phyloP scores from a whole-genome alignment of 2,797 vertebrate genomes.

The Clamator glandarius region DNA sequence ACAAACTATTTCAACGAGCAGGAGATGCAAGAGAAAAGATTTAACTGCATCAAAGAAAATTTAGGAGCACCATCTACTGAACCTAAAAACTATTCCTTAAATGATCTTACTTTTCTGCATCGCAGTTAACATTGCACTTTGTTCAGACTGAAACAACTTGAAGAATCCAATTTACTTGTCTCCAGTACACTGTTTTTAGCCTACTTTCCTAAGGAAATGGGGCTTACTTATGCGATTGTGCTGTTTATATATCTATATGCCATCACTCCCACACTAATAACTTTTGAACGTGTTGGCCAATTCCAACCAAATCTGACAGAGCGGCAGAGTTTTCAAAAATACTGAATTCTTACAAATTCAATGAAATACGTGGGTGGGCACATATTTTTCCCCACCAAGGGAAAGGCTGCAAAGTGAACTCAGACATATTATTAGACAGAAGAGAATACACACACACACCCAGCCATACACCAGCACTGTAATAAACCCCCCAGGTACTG shows the following conservation, averaged over 20 bases:
- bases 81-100: not conserved
- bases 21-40: not conserved
- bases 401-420: conserved; percentile 50
- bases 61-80: not conserved
- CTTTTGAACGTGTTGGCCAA: conserved; percentile 69
- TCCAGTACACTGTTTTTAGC: conserved; percentile 54
- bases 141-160: not conserved
- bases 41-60: not conserved
- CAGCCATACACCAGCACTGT: not conserved
- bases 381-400: conserved; percentile 27
- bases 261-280: conserved; percentile 74
- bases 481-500: not conserved
- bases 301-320: conserved; percentile 69
- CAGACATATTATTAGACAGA: conserved; percentile 5
- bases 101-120: not conserved
- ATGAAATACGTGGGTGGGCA: conserved; percentile 64
- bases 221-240: conserved; percentile 63
- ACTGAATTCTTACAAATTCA: conserved; percentile 64
- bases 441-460: not conserved
- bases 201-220: conserved; percentile 62
- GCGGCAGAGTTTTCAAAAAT: conserved; percentile 56
- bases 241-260: conserved; percentile 68
- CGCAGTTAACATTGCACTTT: not conserved
- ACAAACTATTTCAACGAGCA: fast-evolving
- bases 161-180: conserved; percentile 36